Percentiles rank a stretch among this genome's conserved stretches.
Conservation (phyloP, 2,797 vertebrate genomes). For the Jordanella pulchra region DNA sequence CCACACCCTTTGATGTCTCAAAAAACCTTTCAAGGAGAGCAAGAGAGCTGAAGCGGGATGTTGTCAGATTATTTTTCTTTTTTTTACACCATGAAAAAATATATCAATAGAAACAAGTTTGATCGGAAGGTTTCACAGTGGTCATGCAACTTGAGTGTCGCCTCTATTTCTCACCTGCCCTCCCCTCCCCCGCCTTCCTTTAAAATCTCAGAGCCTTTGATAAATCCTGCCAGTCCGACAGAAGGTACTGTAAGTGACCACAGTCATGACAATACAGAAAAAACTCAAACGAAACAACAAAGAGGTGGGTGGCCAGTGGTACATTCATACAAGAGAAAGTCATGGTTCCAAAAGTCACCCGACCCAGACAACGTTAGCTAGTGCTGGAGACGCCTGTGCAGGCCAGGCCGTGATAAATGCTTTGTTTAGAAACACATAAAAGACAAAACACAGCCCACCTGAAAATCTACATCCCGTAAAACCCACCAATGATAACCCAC, state of each 20-base stretch:
- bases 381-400: conserved; percentile 70
- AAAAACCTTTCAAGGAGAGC: conserved; percentile 67
- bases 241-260: conserved; percentile 75
- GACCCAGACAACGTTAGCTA: conserved; percentile 63
- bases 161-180: conserved; percentile 62
- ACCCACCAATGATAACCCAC: conserved; percentile 41
- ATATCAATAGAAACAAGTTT: conserved; percentile 78
- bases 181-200: conserved; percentile 1
- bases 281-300: conserved; percentile 46
- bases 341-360: conserved; percentile 74
- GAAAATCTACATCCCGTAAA: conserved; percentile 70
- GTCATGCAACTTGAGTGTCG: conserved; percentile 79
- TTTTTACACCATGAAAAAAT: conserved; percentile 77
- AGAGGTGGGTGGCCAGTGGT: conserved; percentile 76
- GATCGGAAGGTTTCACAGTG: conserved; percentile 80
- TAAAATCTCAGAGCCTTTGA: conserved; percentile 23
- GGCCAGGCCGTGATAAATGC: conserved; percentile 80
- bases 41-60: conserved; percentile 56
- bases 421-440: conserved; percentile 79
- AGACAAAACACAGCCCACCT: conserved; percentile 72
- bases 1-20: conserved; percentile 58
- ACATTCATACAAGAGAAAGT: conserved; percentile 79
- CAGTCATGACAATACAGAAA: conserved; percentile 73
- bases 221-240: conserved; percentile 58
- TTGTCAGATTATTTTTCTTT: conserved; percentile 39